These are phyloP conservation scores for Struthidea cinerea DNA, from an alignment of 2,113 vertebrate species.

Conservation along the genomic window DNA sequence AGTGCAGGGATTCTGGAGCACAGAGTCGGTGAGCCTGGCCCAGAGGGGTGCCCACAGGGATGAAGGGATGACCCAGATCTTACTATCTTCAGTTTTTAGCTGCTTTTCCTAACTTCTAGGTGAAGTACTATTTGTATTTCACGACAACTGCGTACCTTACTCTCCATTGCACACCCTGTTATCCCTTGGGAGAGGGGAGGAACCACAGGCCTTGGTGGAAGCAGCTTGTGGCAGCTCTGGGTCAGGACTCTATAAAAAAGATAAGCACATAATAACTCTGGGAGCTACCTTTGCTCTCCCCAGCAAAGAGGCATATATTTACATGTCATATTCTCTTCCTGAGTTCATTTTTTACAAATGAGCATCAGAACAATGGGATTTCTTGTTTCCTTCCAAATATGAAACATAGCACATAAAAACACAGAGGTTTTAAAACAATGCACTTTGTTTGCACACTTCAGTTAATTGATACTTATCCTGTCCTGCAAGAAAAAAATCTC, in stretches of 20 bases:
- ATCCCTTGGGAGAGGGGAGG: background rate
- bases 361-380: background rate
- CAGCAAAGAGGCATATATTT: background rate
- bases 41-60: background rate
- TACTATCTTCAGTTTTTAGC: background rate
- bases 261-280: background rate
- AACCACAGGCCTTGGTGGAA: background rate
- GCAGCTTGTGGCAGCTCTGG: background rate
- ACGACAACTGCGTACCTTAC: background rate
- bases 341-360: background rate
- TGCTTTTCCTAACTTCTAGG: background rate
- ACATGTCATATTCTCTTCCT: background rate
- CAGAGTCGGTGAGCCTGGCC: background rate
- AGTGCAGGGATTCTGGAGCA: background rate
- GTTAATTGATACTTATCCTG: background rate
- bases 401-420: background rate
- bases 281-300: background rate
- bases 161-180: background rate
- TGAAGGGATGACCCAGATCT: background rate
- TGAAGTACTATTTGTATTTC: background rate
- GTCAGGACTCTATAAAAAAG: background rate
- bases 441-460: background rate
- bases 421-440: background rate
- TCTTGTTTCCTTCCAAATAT: background rate
- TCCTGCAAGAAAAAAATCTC: background rate